Base-by-base conservation (phyloP, 2,888 invertebrate species). In the Tortricodes alternella region DNA sequence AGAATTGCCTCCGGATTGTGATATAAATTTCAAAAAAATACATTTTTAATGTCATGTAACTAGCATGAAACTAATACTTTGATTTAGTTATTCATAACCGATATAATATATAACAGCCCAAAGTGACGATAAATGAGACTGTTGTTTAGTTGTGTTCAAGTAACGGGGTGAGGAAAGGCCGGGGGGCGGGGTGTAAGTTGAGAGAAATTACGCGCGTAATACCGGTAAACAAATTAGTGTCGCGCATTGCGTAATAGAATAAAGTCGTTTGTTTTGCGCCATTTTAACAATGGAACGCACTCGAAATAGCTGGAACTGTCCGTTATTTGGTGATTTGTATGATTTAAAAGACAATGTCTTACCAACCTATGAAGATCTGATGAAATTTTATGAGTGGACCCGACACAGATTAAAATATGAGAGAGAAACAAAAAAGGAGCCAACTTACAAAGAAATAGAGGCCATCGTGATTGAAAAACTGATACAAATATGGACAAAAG, bases 351-450 rank as follows among this genome's bases (percentile, higher is more conserved):
- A 53, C 6, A 46, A 48, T 32, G 21, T 55, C 18, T 48, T 48
- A 23, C 46, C 46, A 38, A 38, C 37, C 5, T 38, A 38, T 11
- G 37, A 18, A 19, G 37, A 38, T 38, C 2, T 38, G 3, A 48
- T 55, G 46, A 55, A 48, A 19, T 59, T 15, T 35, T 52, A 52
- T 27, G 52, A 43, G 18, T 52, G 52, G 44, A 16, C 19, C 11
- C 23, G 34, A n/a, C 37, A 19, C n/a, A 38, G n/a, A 18, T n/a
- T 38, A 18, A 49, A 44, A 39, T 15, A 11, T 27, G 18, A 35
- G n/a, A 15, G 46, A n/a, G 6, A 18, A n/a, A 55, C 55, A 19
- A 48, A 38, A 37, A 59, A 59, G 46, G 50, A 59, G 16, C 59
- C 59, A 23, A 50, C 55, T 6, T 59, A 29, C 19, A 24, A 50